These are phyloP conservation scores for Myotis vivesi DNA, from an alignment of 2,797 vertebrate species.

Conservation along the genomic window DNA sequence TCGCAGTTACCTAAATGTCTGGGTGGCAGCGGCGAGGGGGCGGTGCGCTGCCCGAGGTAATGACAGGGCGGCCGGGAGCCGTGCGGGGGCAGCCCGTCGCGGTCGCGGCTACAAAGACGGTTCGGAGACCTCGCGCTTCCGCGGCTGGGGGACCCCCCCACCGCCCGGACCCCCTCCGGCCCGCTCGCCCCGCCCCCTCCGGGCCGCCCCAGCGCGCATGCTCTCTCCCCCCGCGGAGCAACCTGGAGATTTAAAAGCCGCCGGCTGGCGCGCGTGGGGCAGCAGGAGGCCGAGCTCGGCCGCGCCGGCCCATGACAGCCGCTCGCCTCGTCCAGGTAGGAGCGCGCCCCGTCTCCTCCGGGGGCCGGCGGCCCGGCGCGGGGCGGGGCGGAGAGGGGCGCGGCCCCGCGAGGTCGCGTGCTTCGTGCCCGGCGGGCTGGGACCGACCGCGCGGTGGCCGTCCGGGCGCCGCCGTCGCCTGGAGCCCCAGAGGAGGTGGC, in stretches of 20 bases:
- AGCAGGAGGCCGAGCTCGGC: neutral
- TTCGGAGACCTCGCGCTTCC: constrained; percentile 33
- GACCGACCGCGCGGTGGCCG: constrained; percentile 1
- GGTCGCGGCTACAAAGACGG: constrained; percentile 45
- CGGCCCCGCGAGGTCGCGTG: neutral
- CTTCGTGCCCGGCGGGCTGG: neutral
- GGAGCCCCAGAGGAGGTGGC: neutral
- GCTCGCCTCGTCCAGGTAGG: constrained; percentile 69
- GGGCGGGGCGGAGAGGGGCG: neutral
- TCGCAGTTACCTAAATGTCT: constrained; percentile 25
- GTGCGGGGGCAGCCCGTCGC: constrained; percentile 49
- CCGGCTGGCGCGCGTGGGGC: constrained; percentile 63
- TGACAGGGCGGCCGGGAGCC: constrained; percentile 56
- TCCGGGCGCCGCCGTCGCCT: neutral
- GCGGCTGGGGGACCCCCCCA: constrained; percentile 56
- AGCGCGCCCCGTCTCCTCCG: neutral
- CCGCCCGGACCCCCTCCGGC: constrained; percentile 47
- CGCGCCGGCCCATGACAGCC: constrained; percentile 40
- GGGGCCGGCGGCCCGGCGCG: neutral
- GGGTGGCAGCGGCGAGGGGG: constrained; percentile 52
- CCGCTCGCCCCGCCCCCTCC: constrained; percentile 73
- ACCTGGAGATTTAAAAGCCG: constrained; percentile 81
- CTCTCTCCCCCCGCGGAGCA: constrained; percentile 64
- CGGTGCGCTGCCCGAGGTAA: constrained; percentile 46
- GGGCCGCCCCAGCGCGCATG: constrained; percentile 75